A percentile compares a stretch with the other conserved stretches of the same genome.
Evolutionary conservation across 2,113 vertebrate genomes (phyloP).

Genomic region (Zosterops lateralis): DNA sequence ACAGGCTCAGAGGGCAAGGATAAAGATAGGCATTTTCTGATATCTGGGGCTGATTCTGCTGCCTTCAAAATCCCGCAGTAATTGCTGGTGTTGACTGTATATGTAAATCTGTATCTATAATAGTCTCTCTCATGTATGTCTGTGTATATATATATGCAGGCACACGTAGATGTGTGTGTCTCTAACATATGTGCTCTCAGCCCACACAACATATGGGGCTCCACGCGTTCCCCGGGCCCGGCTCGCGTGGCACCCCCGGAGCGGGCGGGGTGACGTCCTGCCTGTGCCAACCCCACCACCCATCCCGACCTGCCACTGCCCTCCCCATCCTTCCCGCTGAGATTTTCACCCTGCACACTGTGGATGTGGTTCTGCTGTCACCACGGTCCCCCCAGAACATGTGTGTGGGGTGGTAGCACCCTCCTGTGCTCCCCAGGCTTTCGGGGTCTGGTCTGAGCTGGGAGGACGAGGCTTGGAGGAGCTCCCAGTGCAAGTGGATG

Average conservation of each 20-base stretch:
- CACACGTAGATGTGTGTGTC: constrained; percentile 31
- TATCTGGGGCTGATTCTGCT: neutral
- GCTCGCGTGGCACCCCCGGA: neutral
- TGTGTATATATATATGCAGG: constrained; percentile 39
- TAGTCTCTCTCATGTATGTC: constrained; percentile 22
- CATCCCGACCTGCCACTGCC: accelerated
- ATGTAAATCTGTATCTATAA: constrained; percentile 51
- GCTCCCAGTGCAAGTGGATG: neutral
- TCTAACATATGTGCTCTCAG: constrained; percentile 59
- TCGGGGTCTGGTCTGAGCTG: neutral
- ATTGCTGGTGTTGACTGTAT: constrained; percentile 25
- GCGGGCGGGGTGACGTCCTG: accelerated
- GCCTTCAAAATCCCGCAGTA: neutral
- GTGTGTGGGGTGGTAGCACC: accelerated
- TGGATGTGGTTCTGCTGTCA: accelerated
- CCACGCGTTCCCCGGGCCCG: accelerated
- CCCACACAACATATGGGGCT: constrained; percentile 45
- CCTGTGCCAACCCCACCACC: accelerated
- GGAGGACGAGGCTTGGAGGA: neutral
- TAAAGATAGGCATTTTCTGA: neutral
- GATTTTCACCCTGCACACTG: accelerated
- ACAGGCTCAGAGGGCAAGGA: neutral
- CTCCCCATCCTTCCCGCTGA: neutral
- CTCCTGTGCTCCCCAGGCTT: neutral
- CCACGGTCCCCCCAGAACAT: accelerated